These are phyloP conservation scores for Liolophura sinensis DNA, from an alignment of 1,140 invertebrate species.

Conservation along the genomic window DNA sequence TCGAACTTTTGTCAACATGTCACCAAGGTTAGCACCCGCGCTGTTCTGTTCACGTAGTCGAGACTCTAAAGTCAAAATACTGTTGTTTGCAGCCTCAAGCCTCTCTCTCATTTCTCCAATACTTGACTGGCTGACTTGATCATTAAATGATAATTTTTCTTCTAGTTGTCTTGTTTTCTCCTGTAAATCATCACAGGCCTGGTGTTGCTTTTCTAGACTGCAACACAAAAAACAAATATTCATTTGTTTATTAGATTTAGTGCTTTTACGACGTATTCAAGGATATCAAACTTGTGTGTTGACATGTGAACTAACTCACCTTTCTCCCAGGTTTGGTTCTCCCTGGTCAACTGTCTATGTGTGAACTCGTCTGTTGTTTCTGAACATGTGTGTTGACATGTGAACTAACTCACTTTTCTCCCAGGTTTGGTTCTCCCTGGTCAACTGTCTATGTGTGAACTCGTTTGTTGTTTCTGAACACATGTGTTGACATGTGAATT, in stretches of 20 bases:
- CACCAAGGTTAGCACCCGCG: conserved; percentile 27
- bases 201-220: conserved; percentile 43
- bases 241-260: not conserved
- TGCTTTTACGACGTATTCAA: no score
- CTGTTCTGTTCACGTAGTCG: conserved; percentile 32
- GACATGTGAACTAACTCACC: conserved; percentile 18
- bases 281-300: not conserved
- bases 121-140: conserved; percentile 34
- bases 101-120: conserved; percentile 28
- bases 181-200: conserved; percentile 32
- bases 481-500: not conserved
- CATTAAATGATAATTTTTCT: conserved; percentile 36
- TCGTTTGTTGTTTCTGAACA: not conserved
- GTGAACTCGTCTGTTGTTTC: conserved; percentile 28
- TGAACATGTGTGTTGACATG: conserved; percentile 11
- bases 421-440: not conserved
- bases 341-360: conserved; percentile 33
- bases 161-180: conserved; percentile 30
- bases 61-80: conserved; percentile 38
- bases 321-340: conserved; percentile 37
- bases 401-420: not conserved
- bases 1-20: conserved; percentile 34
- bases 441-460: not conserved
- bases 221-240: conserved; percentile 6
- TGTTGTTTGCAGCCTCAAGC: conserved; percentile 31